Evolutionary conservation across 2,888 invertebrate species (phyloP).

Genomic region (Mesoligia furuncula): DNA sequence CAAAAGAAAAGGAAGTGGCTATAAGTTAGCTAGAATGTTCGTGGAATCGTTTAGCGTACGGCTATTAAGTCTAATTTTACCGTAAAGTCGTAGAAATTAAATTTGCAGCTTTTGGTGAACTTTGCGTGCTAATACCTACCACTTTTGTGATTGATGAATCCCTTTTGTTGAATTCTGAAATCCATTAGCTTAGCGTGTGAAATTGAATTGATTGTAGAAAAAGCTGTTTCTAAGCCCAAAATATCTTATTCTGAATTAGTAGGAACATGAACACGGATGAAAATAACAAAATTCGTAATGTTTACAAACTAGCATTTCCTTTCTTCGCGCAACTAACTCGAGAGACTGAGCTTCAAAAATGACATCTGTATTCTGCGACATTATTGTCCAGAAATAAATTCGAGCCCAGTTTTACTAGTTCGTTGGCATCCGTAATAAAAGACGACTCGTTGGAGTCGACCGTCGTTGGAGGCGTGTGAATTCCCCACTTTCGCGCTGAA

Average conservation of each 20-base stretch:
- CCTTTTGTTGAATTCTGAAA: conserved; percentile 32
- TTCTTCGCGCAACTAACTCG: conserved; percentile 20
- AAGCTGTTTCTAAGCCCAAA: neutral
- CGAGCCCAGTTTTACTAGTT: conserved; percentile 65
- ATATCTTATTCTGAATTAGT: conserved; percentile 18
- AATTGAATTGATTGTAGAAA: conserved; percentile 16
- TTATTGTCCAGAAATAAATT: conserved; percentile 64
- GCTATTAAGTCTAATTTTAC: conserved; percentile 40
- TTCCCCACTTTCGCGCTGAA: conserved; percentile 69
- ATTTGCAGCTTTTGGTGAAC: conserved; percentile 42
- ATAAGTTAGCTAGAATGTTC: conserved; percentile 48
- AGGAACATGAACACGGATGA: conserved; percentile 1
- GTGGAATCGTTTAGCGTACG: conserved; percentile 30
- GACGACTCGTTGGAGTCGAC: conserved; percentile 65
- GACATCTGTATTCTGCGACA: conserved; percentile 52
- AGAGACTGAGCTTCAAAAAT: conserved; percentile 33
- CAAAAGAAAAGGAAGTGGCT: conserved; percentile 44
- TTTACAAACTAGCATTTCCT: conserved; percentile 36
- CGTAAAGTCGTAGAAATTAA: conserved; percentile 39
- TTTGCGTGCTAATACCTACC: conserved; percentile 30
- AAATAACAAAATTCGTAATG: conserved; percentile 23
- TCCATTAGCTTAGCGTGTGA: conserved; percentile 22
- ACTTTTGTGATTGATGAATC: conserved; percentile 47
- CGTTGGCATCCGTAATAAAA: conserved; percentile 71
- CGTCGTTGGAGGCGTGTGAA: conserved; percentile 71